phyloP scores from a whole-genome alignment of 2,797 vertebrate genomes.

The Hoplostethus mediterraneus region DNA sequence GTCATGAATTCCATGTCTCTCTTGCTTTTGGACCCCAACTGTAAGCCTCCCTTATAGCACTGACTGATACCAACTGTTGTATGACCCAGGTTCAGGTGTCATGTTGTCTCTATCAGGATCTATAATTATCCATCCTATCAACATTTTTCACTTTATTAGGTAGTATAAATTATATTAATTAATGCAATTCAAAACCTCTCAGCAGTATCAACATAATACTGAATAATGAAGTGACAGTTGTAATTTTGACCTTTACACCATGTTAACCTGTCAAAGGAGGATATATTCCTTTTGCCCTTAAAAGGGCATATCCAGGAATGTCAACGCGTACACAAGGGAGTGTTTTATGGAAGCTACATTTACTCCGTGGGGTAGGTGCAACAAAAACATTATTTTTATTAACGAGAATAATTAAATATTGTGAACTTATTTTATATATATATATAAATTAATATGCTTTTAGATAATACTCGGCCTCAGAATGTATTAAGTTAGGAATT shows the following conservation, averaged over 20 bases:
- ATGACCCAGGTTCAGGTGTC: constrained; percentile 24
- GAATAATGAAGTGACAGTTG: too few species aligned
- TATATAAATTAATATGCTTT: too few species aligned
- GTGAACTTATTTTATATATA: fast-evolving
- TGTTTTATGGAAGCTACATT: constrained; percentile 52
- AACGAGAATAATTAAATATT: fast-evolving
- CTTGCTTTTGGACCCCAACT: constrained; percentile 42
- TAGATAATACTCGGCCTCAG: too few species aligned
- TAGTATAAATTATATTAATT: background rate
- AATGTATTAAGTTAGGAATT: too few species aligned
- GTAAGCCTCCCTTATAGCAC: constrained; percentile 49
- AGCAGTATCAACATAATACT: too few species aligned
- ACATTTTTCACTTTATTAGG: constrained; percentile 19
- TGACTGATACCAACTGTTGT: constrained; percentile 72
- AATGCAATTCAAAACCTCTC: background rate
- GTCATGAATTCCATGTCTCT: constrained; percentile 61
- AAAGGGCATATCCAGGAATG: constrained; percentile 82
- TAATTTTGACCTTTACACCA: too few species aligned
- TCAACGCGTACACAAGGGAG: constrained; percentile 56
- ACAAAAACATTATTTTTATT: fast-evolving
- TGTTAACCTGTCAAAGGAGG: constrained; percentile 1
- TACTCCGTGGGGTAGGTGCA: background rate
- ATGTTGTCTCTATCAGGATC: constrained; percentile 12
- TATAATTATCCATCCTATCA: constrained; percentile 65
- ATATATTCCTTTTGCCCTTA: constrained; percentile 75